Base-by-base conservation (phyloP, 1,140 invertebrate species). In the Zaprionus ghesquierei region DNA sequence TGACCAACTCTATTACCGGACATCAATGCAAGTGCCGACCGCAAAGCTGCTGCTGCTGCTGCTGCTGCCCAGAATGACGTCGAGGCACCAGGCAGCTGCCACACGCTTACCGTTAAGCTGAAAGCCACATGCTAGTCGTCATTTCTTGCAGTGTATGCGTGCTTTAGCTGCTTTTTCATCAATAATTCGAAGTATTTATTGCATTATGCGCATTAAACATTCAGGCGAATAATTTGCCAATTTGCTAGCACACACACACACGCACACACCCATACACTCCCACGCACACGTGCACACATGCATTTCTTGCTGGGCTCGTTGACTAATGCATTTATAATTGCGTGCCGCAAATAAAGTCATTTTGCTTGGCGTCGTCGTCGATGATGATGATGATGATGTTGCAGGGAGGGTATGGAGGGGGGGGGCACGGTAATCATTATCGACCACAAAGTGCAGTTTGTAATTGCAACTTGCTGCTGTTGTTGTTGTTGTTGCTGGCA, bases 251-350 rank as follows among this genome's bases (percentile, higher is more conserved):
- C 22, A 31, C 41, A 63, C 10, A 15, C 23, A 9, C 60, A 18
- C 20, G 8, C 27, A 49, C 15, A n/a, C 27, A 46, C 18, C 46
- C 3, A n/a, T 5, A 44, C 10, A 10, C 13, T 46, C 12, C 13
- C 33, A 66, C 10, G 38, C 54, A 53, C 23, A 54, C 15, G 15
- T 23, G 15, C n/a, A 38, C 25, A 31, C 10, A 25, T 12, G 8
- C 22, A 18, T 10, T 53, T 15, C 25, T 20, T 15, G 27, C 27
- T 15, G 8, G n/a, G 80, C n/a, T 84, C 68, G 79, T 82, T 87
- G 84, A 82, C 76, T 89, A 87, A 87, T 89, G 79, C 71, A 77
- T 87, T 87, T 89, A 89, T 87, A 87, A 87, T 87, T 87, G 84
- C 75, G 54, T 12, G 64, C 62, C 75, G 65, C 82, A 79, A 62